Conservation (phyloP, 2,888 invertebrate genomes). For the Drosophila gaucha region DNA sequence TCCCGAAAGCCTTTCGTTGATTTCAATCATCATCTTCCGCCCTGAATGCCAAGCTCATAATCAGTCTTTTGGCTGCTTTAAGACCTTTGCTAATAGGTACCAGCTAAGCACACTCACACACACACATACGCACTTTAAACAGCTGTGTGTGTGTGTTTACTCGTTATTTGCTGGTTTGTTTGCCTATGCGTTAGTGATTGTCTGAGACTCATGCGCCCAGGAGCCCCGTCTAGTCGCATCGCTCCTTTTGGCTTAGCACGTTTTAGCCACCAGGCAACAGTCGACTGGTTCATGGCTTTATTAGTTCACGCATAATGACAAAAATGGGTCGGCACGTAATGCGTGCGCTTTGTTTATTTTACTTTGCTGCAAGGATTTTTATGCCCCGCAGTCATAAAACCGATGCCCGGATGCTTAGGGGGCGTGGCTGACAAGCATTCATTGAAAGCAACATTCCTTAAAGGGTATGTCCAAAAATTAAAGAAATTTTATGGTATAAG, state of each 20-base stretch:
- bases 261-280: constrained; percentile 57
- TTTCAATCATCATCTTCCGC: constrained; percentile 56
- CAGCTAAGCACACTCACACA: constrained; percentile 12
- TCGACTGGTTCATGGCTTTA: constrained; percentile 72
- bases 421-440: constrained; percentile 3
- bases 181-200: constrained; percentile 34
- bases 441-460: too few relatives aligned
- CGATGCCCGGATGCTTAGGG: constrained; percentile 20
- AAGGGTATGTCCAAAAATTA: too few relatives aligned
- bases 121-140: constrained; percentile 63
- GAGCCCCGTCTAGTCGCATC: constrained; percentile 45
- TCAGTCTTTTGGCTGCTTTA: constrained; percentile 41
- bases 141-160: constrained; percentile 28
- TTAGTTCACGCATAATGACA: constrained; percentile 80
- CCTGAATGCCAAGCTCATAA: constrained; percentile 50
- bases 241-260: constrained; percentile 66
- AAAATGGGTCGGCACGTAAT: constrained; percentile 77
- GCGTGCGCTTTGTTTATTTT: constrained; percentile 74
- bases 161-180: constrained; percentile 35
- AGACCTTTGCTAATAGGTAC: constrained; percentile 38
- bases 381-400: constrained; percentile 67
- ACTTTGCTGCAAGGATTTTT: constrained; percentile 69
- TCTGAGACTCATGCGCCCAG: constrained; percentile 22
- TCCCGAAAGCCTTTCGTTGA: constrained; percentile 27
- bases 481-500: too few relatives aligned